A percentile compares a stretch with the other conserved stretches of the same genome.
These are phyloP conservation scores for Xestia xanthographa DNA, from an alignment of 2,888 invertebrate genomes.

Conservation along the genomic window DNA sequence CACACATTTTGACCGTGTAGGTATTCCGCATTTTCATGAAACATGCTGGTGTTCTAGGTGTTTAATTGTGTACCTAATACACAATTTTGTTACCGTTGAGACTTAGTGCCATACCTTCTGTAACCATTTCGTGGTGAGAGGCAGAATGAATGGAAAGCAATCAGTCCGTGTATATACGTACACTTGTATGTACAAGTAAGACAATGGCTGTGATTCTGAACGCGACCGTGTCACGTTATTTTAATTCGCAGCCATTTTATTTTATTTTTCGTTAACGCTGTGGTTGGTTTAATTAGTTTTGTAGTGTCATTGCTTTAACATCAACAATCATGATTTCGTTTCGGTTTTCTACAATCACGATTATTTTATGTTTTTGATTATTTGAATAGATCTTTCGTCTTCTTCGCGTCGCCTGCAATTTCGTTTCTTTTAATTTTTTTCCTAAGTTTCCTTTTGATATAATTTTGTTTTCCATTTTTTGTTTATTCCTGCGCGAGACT, in stretches of 20 bases:
- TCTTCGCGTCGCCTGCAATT: too few relatives aligned
- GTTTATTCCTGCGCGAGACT: too few relatives aligned
- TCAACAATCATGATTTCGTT: too few relatives aligned
- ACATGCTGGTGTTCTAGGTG: too few relatives aligned
- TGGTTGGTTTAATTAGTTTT: not conserved
- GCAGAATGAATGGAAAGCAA: conserved; percentile 24
- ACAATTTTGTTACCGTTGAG: not conserved
- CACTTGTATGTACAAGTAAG: not conserved
- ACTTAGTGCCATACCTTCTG: not conserved
- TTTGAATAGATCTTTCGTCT: not conserved
- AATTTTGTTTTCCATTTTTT: too few relatives aligned
- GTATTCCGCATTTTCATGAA: not conserved
- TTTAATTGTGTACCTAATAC: not conserved
- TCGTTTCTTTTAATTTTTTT: too few relatives aligned
- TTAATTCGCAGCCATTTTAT: conserved; percentile 12
- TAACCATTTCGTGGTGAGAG: not conserved
- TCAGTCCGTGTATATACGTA: conserved; percentile 22
- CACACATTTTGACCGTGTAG: not conserved
- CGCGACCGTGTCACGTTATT: not conserved
- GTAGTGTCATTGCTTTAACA: not conserved
- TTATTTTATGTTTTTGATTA: not conserved
- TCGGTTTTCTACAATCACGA: not conserved
- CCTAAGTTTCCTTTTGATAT: too few relatives aligned
- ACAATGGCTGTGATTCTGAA: conserved; percentile 6
- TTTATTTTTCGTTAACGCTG: not conserved